Conservation (phyloP, 2,113 vertebrate species). For the Sylvilagus bachmani region DNA sequence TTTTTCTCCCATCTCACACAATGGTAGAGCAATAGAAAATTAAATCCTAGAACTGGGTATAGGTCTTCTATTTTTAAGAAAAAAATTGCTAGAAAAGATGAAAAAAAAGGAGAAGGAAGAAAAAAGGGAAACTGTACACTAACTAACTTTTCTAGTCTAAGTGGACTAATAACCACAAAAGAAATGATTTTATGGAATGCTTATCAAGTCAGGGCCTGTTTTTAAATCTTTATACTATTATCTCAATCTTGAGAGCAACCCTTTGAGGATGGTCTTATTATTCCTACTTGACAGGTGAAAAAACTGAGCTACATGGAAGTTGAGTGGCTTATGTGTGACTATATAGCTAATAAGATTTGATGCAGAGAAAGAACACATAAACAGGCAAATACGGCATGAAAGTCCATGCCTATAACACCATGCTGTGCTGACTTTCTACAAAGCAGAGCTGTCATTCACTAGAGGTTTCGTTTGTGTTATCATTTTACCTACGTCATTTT, state of each 20-base stretch:
- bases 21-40: not conserved
- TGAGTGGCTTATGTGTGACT: not conserved
- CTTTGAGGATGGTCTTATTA: not conserved
- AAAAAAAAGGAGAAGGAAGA: not conserved
- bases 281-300: not conserved
- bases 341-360: rapidly evolving
- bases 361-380: rapidly evolving
- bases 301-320: not conserved
- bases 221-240: not conserved
- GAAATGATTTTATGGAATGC: rapidly evolving
- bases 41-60: not conserved
- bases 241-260: not conserved
- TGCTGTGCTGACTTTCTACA: rapidly evolving
- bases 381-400: rapidly evolving
- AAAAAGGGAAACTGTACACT: not conserved
- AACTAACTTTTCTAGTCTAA: not conserved
- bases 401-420: rapidly evolving
- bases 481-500: not conserved
- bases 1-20: not conserved
- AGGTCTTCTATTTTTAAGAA: not conserved
- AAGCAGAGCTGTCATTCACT: rapidly evolving
- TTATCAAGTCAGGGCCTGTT: not conserved
- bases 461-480: not conserved
- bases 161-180: not conserved
- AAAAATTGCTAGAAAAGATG: not conserved